phyloP scores from a whole-genome alignment of 2,888 invertebrate species.

The Sarcophaga rosellei region DNA sequence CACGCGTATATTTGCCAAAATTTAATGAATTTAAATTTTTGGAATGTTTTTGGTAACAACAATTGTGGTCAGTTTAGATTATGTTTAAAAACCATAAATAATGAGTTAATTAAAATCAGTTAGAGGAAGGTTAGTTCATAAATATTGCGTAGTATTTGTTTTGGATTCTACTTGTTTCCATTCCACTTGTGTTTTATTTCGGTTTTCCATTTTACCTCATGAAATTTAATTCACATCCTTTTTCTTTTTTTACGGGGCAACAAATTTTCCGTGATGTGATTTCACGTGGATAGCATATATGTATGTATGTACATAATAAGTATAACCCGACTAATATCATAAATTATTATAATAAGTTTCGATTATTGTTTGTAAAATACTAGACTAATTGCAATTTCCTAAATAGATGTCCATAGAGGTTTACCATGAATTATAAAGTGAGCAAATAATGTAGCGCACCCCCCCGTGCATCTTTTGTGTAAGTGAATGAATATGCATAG shows the following conservation, averaged over 20 bases:
- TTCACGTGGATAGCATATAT: not conserved
- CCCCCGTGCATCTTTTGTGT: not conserved
- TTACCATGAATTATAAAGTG: not conserved
- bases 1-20: not conserved
- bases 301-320: too few species aligned
- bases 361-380: slow-evolving; percentile 25
- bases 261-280: not conserved
- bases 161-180: not conserved
- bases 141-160: slow-evolving; percentile 42
- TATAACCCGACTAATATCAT: not conserved
- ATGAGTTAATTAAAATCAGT: slow-evolving; percentile 67
- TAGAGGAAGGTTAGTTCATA: slow-evolving; percentile 52
- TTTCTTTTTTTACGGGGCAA: not conserved
- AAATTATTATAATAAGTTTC: slow-evolving; percentile 17
- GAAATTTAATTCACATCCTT: not conserved
- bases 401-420: slow-evolving; percentile 3
- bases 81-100: slow-evolving; percentile 67
- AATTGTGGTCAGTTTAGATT: slow-evolving; percentile 62
- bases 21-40: slow-evolving; percentile 61
- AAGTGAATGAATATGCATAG: not conserved
- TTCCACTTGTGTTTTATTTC: not conserved
- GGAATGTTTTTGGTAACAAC: slow-evolving; percentile 62
- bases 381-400: slow-evolving; percentile 9
- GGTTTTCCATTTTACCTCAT: not conserved
- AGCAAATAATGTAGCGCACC: not conserved